These are phyloP conservation scores for Merluccius polli DNA, from an alignment of 2,797 vertebrate genomes.

Conservation along the genomic window DNA sequence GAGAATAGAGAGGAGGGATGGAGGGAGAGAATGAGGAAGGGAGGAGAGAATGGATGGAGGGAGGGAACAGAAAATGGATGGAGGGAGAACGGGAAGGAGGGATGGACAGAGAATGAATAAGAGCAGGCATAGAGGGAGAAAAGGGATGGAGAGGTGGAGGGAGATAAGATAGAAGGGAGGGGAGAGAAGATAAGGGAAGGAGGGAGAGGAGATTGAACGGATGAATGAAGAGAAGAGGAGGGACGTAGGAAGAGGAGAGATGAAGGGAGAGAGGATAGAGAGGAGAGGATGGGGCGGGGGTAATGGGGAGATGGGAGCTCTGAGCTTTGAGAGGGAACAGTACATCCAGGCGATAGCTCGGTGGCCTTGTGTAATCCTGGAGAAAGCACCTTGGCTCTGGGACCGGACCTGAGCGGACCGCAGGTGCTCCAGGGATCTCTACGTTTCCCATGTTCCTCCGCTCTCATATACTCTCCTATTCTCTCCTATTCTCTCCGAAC, in stretches of 20 bases:
- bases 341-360: conserved; percentile 51
- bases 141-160: too few species aligned
- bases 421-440: conserved; percentile 58
- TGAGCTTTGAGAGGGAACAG: conserved; percentile 36
- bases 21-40: too few species aligned
- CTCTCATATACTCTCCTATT: conserved; percentile 36
- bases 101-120: too few species aligned
- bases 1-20: background rate
- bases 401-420: conserved; percentile 23
- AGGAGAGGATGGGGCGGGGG: background rate
- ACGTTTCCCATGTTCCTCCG: background rate
- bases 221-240: conserved; percentile 32
- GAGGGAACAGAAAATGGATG: too few species aligned
- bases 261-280: conserved; percentile 5
- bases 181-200: conserved; percentile 1
- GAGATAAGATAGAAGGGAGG: too few species aligned
- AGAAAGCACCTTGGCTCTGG: conserved; percentile 28
- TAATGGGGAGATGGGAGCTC: conserved; percentile 29
- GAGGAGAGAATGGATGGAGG: too few species aligned
- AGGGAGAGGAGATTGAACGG: conserved; percentile 24
- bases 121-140: too few species aligned
- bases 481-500: conserved; percentile 37
- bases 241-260: conserved; percentile 1
- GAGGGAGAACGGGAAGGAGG: too few species aligned
- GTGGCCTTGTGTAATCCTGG: conserved; percentile 30